A percentile compares a stretch with the other conserved stretches of the same genome.
Evolutionary conservation across 2,113 vertebrate species (phyloP).

Genomic region (Chrysochloris asiatica): DNA sequence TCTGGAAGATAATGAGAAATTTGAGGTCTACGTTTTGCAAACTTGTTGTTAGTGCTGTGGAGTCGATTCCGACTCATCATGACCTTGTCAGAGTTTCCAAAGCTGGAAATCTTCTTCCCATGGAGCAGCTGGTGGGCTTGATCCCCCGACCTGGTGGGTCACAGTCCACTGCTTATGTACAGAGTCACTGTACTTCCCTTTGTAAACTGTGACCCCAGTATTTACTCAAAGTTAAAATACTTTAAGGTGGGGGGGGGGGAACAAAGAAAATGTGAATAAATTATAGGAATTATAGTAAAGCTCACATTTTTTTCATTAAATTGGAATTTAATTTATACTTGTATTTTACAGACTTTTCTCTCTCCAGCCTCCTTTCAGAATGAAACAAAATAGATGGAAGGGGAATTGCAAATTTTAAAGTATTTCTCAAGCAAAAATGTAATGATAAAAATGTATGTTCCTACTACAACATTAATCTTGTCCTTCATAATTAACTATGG

Average conservation of each 20-base stretch:
- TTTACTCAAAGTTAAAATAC: neutral
- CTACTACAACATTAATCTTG: conserved; percentile 61
- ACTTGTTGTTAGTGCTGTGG: too few species aligned
- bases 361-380: conserved; percentile 25
- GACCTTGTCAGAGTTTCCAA: too few species aligned
- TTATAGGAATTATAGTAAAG: neutral
- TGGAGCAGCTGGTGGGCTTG: too few species aligned
- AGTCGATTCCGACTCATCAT: neutral
- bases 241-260: neutral
- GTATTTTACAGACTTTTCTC: conserved; percentile 37
- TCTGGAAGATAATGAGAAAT: conserved; percentile 37
- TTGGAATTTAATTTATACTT: conserved; percentile 47
- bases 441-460: conserved; percentile 64
- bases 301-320: conserved; percentile 23
- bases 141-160: too few species aligned
- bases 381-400: conserved; percentile 38
- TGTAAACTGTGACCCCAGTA: neutral
- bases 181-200: too few species aligned
- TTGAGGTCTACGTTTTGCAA: too few species aligned
- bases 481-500: conserved; percentile 74
- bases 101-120: too few species aligned
- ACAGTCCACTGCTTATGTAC: too few species aligned
- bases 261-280: neutral
- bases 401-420: conserved; percentile 42
- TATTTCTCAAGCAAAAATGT: conserved; percentile 65